Evolutionary conservation across 2,113 vertebrate species (phyloP).

Genomic region (Hydropotes inermis): DNA sequence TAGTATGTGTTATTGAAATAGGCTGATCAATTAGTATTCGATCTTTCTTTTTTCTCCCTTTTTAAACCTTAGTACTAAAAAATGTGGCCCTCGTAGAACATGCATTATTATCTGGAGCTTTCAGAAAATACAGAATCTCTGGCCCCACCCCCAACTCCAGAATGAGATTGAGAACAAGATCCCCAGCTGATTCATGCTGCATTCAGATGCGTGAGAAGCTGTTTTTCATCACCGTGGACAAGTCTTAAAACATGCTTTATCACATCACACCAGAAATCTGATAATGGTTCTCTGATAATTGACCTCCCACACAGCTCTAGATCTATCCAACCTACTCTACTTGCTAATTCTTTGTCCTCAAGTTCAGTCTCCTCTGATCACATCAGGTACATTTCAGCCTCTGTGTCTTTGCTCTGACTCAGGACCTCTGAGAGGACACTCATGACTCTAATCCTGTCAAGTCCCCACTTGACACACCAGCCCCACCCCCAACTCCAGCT

Average conservation of each 20-base stretch:
- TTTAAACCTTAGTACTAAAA: not conserved
- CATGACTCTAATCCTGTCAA: not conserved
- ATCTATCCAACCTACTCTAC: not conserved
- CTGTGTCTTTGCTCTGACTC: not conserved
- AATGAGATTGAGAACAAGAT: not conserved
- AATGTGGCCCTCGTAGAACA: not conserved
- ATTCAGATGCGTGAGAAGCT: not conserved
- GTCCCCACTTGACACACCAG: not conserved
- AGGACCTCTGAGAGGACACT: not conserved
- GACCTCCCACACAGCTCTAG: not conserved
- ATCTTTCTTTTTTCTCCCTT: not conserved
- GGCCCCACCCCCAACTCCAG: not conserved
- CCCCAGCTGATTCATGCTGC: not conserved
- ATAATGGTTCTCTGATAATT: not conserved
- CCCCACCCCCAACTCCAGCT: rapidly evolving
- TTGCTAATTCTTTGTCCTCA: not conserved
- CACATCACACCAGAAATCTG: not conserved
- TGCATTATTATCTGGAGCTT: not conserved
- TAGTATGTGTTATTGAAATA: not conserved
- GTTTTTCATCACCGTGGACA: not conserved
- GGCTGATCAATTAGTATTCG: not conserved
- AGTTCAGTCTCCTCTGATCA: not conserved
- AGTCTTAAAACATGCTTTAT: not conserved
- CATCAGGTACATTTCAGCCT: not conserved
- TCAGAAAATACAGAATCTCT: not conserved